Evolutionary conservation across 2,888 invertebrate species (phyloP).

Genomic region (Hedya salicella): DNA sequence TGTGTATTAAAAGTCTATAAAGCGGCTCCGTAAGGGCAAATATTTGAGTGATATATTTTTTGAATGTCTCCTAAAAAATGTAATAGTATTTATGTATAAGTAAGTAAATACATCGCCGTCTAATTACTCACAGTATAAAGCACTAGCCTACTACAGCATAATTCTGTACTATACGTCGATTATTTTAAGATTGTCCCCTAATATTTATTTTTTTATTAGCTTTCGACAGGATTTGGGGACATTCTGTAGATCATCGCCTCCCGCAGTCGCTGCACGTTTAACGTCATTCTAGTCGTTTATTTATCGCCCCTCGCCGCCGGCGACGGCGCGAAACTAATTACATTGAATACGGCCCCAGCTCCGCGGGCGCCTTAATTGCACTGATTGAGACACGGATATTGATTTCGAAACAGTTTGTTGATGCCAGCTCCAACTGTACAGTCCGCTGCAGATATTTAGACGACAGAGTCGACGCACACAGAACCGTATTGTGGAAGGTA

Average conservation of each 20-base stretch:
- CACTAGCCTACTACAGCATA: too few relatives aligned
- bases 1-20: constrained; percentile 19
- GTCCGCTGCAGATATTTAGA: constrained; percentile 17
- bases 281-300: constrained; percentile 65
- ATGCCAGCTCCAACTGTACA: constrained; percentile 49
- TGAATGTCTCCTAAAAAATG: too few relatives aligned
- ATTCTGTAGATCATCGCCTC: constrained; percentile 35
- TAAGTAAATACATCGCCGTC: too few relatives aligned
- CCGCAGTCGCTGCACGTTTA: constrained; percentile 55
- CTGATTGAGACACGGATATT: constrained; percentile 84
- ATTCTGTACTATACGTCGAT: too few relatives aligned
- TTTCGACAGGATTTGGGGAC: constrained; percentile 24
- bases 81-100: background rate
- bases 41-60: too few relatives aligned
- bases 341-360: constrained; percentile 68
- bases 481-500: constrained; percentile 9
- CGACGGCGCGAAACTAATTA: constrained; percentile 79
- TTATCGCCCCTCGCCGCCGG: constrained; percentile 64
- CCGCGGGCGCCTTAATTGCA: constrained; percentile 76
- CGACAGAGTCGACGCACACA: background rate
- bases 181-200: background rate
- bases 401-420: constrained; percentile 77
- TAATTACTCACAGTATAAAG: too few relatives aligned
- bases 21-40: too few relatives aligned
- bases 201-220: background rate